Evolutionary conservation across 2,888 invertebrate genomes (phyloP).

Genomic region (Microchrysa polita): DNA sequence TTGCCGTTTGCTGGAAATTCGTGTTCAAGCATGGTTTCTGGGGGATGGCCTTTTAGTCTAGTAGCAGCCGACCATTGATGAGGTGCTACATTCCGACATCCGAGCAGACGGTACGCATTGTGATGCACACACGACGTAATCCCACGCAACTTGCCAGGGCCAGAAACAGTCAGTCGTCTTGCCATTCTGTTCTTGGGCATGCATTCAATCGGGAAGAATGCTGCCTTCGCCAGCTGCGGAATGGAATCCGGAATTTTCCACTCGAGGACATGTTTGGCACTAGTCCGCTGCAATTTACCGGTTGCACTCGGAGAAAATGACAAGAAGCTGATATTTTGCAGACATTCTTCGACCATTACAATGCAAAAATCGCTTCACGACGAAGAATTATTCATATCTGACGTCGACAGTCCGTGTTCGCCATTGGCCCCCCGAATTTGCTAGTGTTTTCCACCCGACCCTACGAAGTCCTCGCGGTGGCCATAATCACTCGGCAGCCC

Average conservation of each 20-base stretch:
- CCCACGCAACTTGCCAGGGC: not conserved
- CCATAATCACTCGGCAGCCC: not conserved
- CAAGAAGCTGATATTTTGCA: not conserved
- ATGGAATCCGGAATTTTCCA: conserved; percentile 6
- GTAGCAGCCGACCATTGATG: not conserved
- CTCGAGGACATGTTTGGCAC: not conserved
- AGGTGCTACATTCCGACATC: not conserved
- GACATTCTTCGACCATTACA: not conserved
- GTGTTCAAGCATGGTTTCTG: conserved; percentile 7
- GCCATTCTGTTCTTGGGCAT: too few relatives aligned
- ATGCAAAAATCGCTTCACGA: conserved; percentile 20
- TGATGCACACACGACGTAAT: not conserved
- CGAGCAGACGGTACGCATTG: not conserved
- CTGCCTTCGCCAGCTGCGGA: conserved; percentile 27
- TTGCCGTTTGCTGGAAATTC: conserved; percentile 3
- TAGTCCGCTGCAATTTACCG: not conserved
- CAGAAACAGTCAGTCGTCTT: too few relatives aligned
- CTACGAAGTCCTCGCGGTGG: conserved; percentile 15
- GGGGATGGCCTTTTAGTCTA: not conserved
- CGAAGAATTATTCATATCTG: conserved; percentile 39
- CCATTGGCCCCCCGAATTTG: not conserved
- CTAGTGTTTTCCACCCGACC: conserved; percentile 14
- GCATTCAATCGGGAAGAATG: too few relatives aligned
- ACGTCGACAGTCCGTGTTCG: conserved; percentile 15
- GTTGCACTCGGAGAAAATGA: not conserved